phyloP scores from a whole-genome alignment of 2,797 vertebrate species.

The Lates japonicus region DNA sequence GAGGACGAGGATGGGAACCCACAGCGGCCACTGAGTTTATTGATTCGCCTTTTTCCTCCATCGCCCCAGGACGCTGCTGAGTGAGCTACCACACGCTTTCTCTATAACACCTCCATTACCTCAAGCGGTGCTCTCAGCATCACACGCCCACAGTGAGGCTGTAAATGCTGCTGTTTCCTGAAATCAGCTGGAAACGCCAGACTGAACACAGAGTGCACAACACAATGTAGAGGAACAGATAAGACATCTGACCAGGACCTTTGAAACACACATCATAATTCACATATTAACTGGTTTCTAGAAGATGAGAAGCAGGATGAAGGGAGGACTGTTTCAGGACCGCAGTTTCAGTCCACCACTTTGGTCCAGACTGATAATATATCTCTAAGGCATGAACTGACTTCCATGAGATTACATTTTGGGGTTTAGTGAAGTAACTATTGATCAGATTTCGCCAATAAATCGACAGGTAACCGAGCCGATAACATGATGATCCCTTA shows the following conservation, averaged over 20 bases:
- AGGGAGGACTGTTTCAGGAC: too few species aligned
- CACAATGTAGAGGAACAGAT: background rate
- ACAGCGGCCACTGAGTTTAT: background rate
- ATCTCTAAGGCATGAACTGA: too few species aligned
- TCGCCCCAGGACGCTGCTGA: constrained; percentile 43
- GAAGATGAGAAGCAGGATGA: too few species aligned
- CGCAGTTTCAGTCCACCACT: too few species aligned
- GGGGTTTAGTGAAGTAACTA: too few species aligned
- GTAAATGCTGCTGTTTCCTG: constrained; percentile 21
- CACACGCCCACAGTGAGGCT: constrained; percentile 2
- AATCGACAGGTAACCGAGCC: too few species aligned
- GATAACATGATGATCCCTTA: too few species aligned
- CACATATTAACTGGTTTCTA: background rate
- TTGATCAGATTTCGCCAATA: too few species aligned
- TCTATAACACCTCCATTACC: constrained; percentile 24
- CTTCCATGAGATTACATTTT: too few species aligned
- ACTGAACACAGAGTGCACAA: background rate
- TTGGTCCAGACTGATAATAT: too few species aligned
- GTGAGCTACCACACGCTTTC: constrained; percentile 15
- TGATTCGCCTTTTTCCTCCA: constrained; percentile 32
- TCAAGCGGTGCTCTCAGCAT: constrained; percentile 11
- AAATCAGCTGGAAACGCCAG: background rate
- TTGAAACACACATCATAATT: background rate
- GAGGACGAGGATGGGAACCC: constrained; percentile 31
- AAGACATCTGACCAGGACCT: background rate